Evolutionary conservation across 2,888 invertebrate species (phyloP), one percentile per base, ranked within the genome.

Genomic region (Cactoblastis cactorum): DNA sequence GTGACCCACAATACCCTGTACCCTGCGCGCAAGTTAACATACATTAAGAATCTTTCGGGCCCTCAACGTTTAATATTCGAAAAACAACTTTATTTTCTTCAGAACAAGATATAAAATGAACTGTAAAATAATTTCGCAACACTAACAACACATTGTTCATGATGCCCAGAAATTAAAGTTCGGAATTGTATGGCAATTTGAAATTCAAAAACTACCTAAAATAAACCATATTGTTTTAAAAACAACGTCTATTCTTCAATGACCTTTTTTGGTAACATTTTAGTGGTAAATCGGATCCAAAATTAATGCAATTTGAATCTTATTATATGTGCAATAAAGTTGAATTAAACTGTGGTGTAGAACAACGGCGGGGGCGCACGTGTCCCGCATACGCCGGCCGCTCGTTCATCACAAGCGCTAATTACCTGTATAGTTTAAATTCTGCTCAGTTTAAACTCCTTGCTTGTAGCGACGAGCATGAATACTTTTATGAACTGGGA

Each of bases 401-500:
- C 52, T 54, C 66, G 59, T 65, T 59, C 62, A 65, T 67, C 63
- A 61, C 58, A 54, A 53, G 60, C 60, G 60, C 65, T 67, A 63
- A 65, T 67, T 67, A 64, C 61, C 61, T 56, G 57, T 59, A 57
- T 59, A 63, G 60, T 63, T 66, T 59, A 64, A 59, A 64, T 61
- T 66, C 60, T 50, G 54, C 57, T 59, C 61, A 55, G 56, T 58
- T 59, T 58, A 57, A 60, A 53, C 53, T 35, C 41, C 9, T 41
- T 14, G 37, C 37, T 17, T 28, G 14, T 32, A 28, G 17, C 43
- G 15, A 28, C 43, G 28, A 15, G 17, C 43, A 43, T 43, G 43
- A 43, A 43, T 43, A 43, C 11, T 28, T 43, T 43, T 28, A 43
- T 8, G 17, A 43, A 43, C 28, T 43, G 15, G 22, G 15, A 5